phyloP scores from a whole-genome alignment of 2,113 vertebrate genomes.

The Circaetus gallicus region DNA sequence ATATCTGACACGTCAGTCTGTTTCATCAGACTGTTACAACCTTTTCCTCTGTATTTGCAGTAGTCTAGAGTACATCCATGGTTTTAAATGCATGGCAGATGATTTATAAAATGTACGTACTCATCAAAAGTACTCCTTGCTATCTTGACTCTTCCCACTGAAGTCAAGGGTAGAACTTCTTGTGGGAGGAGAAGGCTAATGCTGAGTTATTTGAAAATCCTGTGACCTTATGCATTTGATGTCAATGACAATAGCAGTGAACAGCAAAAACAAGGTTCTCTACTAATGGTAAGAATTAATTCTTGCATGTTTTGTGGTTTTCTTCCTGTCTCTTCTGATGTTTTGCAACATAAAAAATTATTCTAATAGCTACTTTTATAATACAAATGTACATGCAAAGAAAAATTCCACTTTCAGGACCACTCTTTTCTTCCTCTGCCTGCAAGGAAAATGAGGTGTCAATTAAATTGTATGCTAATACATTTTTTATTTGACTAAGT shows the following conservation, averaged over 20 bases:
- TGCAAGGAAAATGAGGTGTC: neutral
- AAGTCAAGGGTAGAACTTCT: neutral
- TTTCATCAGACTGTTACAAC: neutral
- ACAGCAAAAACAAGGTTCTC: neutral
- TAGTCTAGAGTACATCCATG: neutral
- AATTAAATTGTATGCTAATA: neutral
- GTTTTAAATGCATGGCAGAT: neutral
- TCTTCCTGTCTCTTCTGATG: neutral
- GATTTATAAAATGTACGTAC: neutral
- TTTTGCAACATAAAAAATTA: neutral
- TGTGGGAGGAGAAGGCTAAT: neutral
- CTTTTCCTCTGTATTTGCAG: neutral
- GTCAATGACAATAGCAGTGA: neutral
- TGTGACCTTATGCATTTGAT: neutral
- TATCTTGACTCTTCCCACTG: neutral
- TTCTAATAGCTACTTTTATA: neutral
- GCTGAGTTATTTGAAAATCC: neutral
- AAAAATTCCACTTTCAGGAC: neutral
- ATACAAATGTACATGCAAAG: neutral
- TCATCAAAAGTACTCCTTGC: neutral
- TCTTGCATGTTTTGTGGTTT: neutral
- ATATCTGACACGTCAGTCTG: neutral
- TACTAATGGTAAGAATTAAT: neutral
- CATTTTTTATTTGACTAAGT: neutral
- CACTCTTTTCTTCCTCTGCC: neutral